These are phyloP conservation scores for Erpobdella octoculata DNA, from an alignment of 2,888 invertebrate genomes.

Conservation along the genomic window DNA sequence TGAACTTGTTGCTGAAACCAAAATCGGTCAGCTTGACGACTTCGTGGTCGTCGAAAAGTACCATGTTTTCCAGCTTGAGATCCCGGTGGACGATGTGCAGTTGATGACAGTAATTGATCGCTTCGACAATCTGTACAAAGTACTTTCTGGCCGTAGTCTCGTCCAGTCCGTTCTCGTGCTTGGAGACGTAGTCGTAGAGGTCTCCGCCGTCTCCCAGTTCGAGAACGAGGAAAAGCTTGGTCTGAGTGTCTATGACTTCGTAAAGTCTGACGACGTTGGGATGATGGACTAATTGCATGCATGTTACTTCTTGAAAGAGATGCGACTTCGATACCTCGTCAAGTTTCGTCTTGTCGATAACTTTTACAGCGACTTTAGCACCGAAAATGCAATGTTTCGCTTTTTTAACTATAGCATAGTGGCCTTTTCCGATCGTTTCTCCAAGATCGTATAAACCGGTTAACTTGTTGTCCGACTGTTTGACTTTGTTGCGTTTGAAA, in stretches of 20 bases:
- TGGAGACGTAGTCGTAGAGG: slow-evolving; percentile 95
- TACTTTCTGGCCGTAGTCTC: slow-evolving; percentile 63
- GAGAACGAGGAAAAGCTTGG: slow-evolving; percentile 78
- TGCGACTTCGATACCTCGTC: slow-evolving; percentile 91
- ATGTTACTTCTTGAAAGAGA: slow-evolving; percentile 70
- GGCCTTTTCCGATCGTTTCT: slow-evolving; percentile 92
- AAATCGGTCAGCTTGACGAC: slow-evolving; percentile 97
- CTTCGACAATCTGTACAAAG: slow-evolving; percentile 89
- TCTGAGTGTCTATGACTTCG: slow-evolving; percentile 98
- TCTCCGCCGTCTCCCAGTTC: slow-evolving; percentile 97
- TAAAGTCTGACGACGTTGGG: slow-evolving; percentile 95
- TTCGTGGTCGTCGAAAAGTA: slow-evolving; percentile 92
- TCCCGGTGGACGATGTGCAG: slow-evolving; percentile 80
- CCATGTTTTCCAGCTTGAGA: slow-evolving; percentile 97
- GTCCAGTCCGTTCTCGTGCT: slow-evolving; percentile 72
- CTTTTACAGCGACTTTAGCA: slow-evolving; percentile 91
- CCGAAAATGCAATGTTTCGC: slow-evolving; percentile 97
- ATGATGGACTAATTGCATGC: slow-evolving; percentile 98
- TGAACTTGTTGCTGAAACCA: slow-evolving; percentile 77
- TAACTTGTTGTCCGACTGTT: slow-evolving; percentile 40
- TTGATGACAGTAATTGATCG: slow-evolving; percentile 93
- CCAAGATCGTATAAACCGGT: slow-evolving; percentile 88
- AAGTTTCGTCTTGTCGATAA: slow-evolving; percentile 94
- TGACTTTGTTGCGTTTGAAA: slow-evolving; percentile 12
- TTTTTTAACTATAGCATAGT: slow-evolving; percentile 95